phyloP scores from a whole-genome alignment of 2,888 invertebrate genomes.

The Endomychus coccineus region DNA sequence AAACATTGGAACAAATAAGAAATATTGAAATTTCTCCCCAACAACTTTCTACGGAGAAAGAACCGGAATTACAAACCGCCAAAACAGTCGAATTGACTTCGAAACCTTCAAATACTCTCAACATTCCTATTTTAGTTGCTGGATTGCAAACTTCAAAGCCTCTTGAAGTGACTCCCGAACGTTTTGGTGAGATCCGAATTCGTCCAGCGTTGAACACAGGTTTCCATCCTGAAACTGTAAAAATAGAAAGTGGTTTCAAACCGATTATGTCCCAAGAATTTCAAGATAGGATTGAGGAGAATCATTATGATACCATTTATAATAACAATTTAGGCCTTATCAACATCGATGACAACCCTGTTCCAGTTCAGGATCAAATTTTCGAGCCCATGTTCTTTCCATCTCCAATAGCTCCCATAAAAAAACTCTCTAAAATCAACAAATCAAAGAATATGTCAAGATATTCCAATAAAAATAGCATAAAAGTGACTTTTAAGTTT shows the following conservation, averaged over 20 bases:
- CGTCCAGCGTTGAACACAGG: slow-evolving; percentile 68
- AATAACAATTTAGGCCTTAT: too few relatives aligned
- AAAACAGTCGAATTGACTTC: slow-evolving; percentile 7
- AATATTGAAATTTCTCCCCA: slow-evolving; percentile 36
- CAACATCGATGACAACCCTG: slow-evolving; percentile 43
- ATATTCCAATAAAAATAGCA: slow-evolving; percentile 27
- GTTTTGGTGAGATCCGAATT: too few relatives aligned
- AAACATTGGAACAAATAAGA: slow-evolving; percentile 18
- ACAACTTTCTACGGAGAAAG: slow-evolving; percentile 37
- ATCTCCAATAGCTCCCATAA: slow-evolving; percentile 59
- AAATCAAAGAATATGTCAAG: slow-evolving; percentile 33
- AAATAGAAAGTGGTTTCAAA: slow-evolving; percentile 77
- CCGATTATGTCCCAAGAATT: slow-evolving; percentile 59
- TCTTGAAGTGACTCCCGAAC: slow-evolving; percentile 7
- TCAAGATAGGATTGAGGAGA: slow-evolving; percentile 47
- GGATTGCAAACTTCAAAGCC: too few relatives aligned
- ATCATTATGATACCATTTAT: too few relatives aligned
- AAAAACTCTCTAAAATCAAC: slow-evolving; percentile 36
- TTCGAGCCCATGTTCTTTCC: slow-evolving; percentile 79
- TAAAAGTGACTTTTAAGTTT: slow-evolving; percentile 26
- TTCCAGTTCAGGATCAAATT: too few relatives aligned
- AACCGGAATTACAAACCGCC: slow-evolving; percentile 29
- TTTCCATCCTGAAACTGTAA: slow-evolving; percentile 72
- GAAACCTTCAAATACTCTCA: too few relatives aligned
- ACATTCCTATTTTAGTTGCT: too few relatives aligned